Conservation (phyloP, 2,888 invertebrate genomes). For the Ornithoptera priamus region DNA sequence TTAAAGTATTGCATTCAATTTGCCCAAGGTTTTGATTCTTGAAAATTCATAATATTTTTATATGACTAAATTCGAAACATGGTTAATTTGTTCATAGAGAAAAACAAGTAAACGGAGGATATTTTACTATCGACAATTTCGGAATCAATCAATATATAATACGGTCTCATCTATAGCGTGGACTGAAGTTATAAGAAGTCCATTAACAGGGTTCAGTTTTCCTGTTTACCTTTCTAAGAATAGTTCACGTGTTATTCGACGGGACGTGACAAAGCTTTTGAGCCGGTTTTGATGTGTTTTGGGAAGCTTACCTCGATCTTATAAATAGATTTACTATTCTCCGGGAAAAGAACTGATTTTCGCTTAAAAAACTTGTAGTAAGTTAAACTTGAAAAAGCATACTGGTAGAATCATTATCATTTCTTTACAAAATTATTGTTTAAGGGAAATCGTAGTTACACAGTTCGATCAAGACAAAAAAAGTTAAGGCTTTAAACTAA, state of each 20-base stretch:
- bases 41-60: neutral
- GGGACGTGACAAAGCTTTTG: neutral
- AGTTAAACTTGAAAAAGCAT: neutral
- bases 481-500: neutral
- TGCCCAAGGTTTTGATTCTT: neutral
- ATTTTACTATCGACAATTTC: too few relatives aligned
- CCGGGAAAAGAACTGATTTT: neutral
- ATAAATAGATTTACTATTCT: neutral
- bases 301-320: neutral
- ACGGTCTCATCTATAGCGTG: too few relatives aligned
- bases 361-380: neutral
- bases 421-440: neutral
- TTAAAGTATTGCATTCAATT: neutral
- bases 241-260: neutral
- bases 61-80: too few relatives aligned
- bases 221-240: neutral
- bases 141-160: too few relatives aligned
- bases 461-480: too few relatives aligned
- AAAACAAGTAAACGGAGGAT: too few relatives aligned
- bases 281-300: neutral
- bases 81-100: too few relatives aligned
- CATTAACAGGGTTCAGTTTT: too few relatives aligned
- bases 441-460: neutral
- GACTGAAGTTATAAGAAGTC: too few relatives aligned
- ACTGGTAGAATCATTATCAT: neutral